Percentiles rank a stretch among this genome's conserved stretches.
These are phyloP conservation scores for Sander vitreus DNA, from an alignment of 2,113 vertebrate genomes.

Conservation along the genomic window DNA sequence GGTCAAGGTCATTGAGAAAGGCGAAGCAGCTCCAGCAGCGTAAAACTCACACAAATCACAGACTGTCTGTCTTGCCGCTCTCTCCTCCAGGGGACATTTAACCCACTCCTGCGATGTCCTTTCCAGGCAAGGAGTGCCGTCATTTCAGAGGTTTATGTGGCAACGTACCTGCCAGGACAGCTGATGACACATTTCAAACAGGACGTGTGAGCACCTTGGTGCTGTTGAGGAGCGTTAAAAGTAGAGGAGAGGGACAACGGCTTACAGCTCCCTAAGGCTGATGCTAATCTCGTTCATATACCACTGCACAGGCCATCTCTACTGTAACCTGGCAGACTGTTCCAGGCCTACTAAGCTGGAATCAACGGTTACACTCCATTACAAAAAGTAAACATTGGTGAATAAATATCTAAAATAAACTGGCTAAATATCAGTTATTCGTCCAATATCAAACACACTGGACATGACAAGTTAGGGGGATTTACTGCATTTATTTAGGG, in stretches of 20 bases:
- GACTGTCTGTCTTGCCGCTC: conserved; percentile 56
- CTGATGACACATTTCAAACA: conserved; percentile 79
- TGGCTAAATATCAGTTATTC: neutral
- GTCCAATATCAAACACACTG: neutral
- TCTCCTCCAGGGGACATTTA: conserved; percentile 72
- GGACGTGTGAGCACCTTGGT: conserved; percentile 61
- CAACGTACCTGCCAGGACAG: conserved; percentile 69
- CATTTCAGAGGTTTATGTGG: conserved; percentile 73
- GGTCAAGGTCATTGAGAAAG: conserved; percentile 74
- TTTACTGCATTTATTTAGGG: conserved; percentile 13
- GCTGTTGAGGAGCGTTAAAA: conserved; percentile 53
- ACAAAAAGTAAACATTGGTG: conserved; percentile 15
- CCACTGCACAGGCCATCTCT: conserved; percentile 11
- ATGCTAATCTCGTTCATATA: conserved; percentile 55
- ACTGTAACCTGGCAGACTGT: conserved; percentile 40
- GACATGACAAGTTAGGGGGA: neutral
- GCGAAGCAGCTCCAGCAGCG: conserved; percentile 65
- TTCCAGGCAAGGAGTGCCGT: conserved; percentile 65
- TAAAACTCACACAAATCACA: conserved; percentile 74
- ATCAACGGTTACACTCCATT: conserved; percentile 23
- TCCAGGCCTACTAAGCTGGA: conserved; percentile 44
- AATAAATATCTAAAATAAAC: neutral
- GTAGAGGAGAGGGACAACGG: conserved; percentile 35
- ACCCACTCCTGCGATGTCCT: conserved; percentile 76
- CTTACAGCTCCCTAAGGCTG: conserved; percentile 61